Evolutionary conservation across 2,888 invertebrate genomes (phyloP), one percentile per base, ranked within the genome.

Genomic region (Caenorhabditis angaria): DNA sequence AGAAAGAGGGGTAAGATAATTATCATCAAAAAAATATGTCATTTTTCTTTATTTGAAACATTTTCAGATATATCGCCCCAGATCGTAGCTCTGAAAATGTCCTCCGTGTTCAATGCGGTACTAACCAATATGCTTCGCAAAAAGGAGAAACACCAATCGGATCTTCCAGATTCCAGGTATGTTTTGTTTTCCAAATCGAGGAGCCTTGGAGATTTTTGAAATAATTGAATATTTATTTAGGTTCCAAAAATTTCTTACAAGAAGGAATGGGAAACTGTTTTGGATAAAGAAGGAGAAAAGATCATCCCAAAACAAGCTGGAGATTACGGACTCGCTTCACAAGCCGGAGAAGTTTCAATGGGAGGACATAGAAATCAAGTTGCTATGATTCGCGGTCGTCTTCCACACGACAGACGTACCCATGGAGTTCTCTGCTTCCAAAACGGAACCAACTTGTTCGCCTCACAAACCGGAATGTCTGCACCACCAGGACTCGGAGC

Each of bases 401-500:
- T 86, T 70, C 86, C 86, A 20, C 83, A 85, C 61, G 87, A 87
- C 59, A 77, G 85, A 56, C 75, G 84, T 51, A 84, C 84, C 12
- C 85, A 88, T 59, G 85, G 86, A 54, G 78, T 85, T 65, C 76
- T 87, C 22, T 87, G 85, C 80, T 87, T 83, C 77, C 87, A 87
- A 71, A 83, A 84, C 61, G 86, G 87, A 65, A 87, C 87, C 28
- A 87, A 87, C 76, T 70, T 85, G 55, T 88, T 85, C 77, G 86
- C 87, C 48, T 86, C 83, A 22, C 87, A 87, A 70, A 78, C 83
- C 60, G 87, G 87, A 63, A 87, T 87, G 87, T 70, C 70, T 24
- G 82, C 81, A 10, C 83, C 84, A 61, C 84, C 82, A 64, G 82
- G 82, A 41, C 75, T 85, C 28, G 86, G 86, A 58, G 86, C 86